These are phyloP conservation scores for Malacoraja senta DNA, from an alignment of 2,797 vertebrate genomes.

Conservation along the genomic window DNA sequence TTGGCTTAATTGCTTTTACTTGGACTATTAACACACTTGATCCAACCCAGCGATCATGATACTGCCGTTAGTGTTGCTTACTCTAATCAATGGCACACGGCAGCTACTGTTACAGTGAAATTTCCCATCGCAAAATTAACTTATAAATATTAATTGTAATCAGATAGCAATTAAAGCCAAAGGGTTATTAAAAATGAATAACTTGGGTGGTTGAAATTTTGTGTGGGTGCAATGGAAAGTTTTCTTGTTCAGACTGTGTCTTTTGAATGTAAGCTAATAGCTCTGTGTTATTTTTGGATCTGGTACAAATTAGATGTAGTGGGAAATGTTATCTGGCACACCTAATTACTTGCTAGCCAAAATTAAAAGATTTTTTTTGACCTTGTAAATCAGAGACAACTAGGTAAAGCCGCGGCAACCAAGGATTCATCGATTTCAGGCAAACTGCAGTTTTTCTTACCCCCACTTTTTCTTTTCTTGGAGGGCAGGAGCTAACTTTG, in stretches of 20 bases:
- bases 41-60: constrained; percentile 66
- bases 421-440: background rate
- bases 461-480: background rate
- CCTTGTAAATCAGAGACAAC: constrained; percentile 27
- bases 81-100: constrained; percentile 67
- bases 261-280: constrained; percentile 39
- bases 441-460: background rate
- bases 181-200: constrained; percentile 59
- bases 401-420: background rate
- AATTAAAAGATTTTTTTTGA: background rate
- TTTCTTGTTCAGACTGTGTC: constrained; percentile 48
- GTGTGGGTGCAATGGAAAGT: constrained; percentile 49
- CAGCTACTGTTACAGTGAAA: constrained; percentile 74
- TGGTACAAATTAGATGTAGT: constrained; percentile 33
- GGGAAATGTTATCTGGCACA: constrained; percentile 5
- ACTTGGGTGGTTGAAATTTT: constrained; percentile 47
- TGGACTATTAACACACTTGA: constrained; percentile 69
- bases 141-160: constrained; percentile 72
- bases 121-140: constrained; percentile 69
- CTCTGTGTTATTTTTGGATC: constrained; percentile 33
- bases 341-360: background rate
- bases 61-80: constrained; percentile 57
- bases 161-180: constrained; percentile 58
- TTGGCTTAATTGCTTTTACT: constrained; percentile 72
- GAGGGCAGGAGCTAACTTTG: background rate